A percentile compares a stretch with the other conserved stretches of the same genome.
Evolutionary conservation across 2,888 invertebrate species (phyloP).

Genomic region (Hirtodrosophila alboralis): DNA sequence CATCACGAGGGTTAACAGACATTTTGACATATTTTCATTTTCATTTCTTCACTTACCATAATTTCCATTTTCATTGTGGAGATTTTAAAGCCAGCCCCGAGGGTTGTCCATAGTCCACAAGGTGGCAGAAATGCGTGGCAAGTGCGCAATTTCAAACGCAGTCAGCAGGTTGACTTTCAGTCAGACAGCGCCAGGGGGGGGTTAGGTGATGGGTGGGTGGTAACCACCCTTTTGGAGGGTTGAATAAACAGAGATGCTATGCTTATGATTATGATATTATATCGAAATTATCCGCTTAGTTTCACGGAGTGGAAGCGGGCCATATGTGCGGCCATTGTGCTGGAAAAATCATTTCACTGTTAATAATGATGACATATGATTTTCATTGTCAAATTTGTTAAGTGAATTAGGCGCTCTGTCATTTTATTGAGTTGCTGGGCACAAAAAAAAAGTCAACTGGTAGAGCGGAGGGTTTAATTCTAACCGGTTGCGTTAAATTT

Average conservation of each 20-base stretch:
- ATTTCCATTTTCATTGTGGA: conserved; percentile 58
- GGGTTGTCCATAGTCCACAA: conserved; percentile 36
- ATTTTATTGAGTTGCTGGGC: conserved; percentile 63
- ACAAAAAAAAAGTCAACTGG: conserved; percentile 24
- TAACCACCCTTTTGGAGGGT: conserved; percentile 43
- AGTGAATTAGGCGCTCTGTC: conserved; percentile 81
- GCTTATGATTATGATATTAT: conserved; percentile 84
- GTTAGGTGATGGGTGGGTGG: not conserved
- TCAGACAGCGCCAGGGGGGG: not conserved
- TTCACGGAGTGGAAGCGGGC: conserved; percentile 68
- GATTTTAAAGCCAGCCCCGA: conserved; percentile 53
- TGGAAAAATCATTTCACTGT: conserved; percentile 83
- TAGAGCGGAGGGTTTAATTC: conserved; percentile 12
- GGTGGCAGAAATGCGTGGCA: conserved; percentile 45
- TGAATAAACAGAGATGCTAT: conserved; percentile 40
- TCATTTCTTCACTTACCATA: conserved; percentile 73
- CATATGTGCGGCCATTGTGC: conserved; percentile 82
- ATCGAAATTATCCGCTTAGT: conserved; percentile 83
- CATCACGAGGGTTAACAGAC: conserved; percentile 58
- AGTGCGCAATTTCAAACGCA: conserved; percentile 80
- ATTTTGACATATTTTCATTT: conserved; percentile 80
- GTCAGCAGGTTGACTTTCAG: conserved; percentile 80
- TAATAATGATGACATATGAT: conserved; percentile 84
- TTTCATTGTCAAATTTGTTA: conserved; percentile 82
- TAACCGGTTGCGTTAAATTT: conserved; percentile 80